Evolutionary conservation across 2,797 vertebrate genomes (phyloP).

Genomic region (Carapus acus): DNA sequence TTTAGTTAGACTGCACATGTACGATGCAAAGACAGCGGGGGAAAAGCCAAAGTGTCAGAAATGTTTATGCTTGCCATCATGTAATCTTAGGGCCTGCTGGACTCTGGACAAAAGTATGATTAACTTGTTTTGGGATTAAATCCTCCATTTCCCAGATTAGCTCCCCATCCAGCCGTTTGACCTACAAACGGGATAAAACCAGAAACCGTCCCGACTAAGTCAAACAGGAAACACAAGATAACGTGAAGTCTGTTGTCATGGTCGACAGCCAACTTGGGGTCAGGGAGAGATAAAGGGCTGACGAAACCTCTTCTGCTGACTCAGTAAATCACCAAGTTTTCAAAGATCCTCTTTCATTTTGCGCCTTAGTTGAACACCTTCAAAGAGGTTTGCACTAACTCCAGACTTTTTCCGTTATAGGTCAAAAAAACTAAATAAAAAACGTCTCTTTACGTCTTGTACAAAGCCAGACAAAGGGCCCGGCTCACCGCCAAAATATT

Average conservation of each 20-base stretch:
- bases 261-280: not conserved
- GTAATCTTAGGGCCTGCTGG: too few relatives aligned
- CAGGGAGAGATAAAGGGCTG: not conserved
- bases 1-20: too few relatives aligned
- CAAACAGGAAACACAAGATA: not conserved
- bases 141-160: not conserved
- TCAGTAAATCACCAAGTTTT: conserved; percentile 23
- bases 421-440: conserved; percentile 3
- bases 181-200: conserved; percentile 4
- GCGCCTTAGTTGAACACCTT: not conserved
- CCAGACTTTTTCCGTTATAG: conserved; percentile 15
- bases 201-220: not conserved
- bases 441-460: too few relatives aligned
- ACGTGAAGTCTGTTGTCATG: not conserved
- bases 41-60: too few relatives aligned
- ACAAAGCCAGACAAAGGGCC: too few relatives aligned
- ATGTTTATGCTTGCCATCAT: too few relatives aligned
- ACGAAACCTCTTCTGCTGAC: conserved; percentile 7
- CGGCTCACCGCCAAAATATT: too few relatives aligned
- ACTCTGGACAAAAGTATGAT: too few relatives aligned
- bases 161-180: not conserved
- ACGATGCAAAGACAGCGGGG: too few relatives aligned
- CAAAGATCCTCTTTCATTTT: conserved; percentile 3
- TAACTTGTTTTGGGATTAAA: too few relatives aligned
- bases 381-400: conserved; percentile 2